phyloP scores from a whole-genome alignment of 2,797 vertebrate genomes.

The Myotis planiceps region DNA sequence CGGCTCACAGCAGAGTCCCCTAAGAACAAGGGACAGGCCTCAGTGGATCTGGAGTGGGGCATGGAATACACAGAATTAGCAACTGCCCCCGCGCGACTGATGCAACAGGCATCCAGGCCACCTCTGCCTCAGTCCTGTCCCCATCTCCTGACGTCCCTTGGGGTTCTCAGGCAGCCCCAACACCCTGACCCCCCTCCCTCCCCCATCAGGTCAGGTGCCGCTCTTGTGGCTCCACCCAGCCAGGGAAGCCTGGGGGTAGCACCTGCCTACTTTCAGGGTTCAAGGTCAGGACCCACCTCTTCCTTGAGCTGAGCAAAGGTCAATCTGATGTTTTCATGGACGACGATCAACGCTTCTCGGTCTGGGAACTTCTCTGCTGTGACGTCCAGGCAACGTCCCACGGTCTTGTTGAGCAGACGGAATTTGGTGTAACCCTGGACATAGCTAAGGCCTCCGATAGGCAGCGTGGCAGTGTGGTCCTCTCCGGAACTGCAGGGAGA shows the following conservation, averaged over 20 bases:
- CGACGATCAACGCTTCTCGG: constrained; percentile 89
- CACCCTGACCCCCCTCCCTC: neutral
- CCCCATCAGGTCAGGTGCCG: accelerated
- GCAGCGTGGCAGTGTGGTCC: constrained; percentile 69
- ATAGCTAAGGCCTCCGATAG: constrained; percentile 90
- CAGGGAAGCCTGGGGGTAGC: neutral
- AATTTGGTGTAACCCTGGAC: constrained; percentile 85
- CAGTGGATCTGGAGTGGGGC: neutral
- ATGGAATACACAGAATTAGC: neutral
- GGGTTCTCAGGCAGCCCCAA: neutral
- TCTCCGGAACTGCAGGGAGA: constrained; percentile 86
- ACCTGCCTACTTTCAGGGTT: neutral
- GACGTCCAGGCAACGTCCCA: constrained; percentile 88
- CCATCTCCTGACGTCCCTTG: neutral
- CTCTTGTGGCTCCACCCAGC: neutral
- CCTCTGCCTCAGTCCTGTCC: neutral
- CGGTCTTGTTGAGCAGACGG: constrained; percentile 85
- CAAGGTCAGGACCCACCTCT: constrained; percentile 86
- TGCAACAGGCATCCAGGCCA: neutral
- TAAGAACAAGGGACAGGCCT: neutral
- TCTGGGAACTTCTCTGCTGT: constrained; percentile 86
- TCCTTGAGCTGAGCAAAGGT: constrained; percentile 91
- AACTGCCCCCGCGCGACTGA: neutral
- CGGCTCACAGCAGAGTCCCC: neutral
- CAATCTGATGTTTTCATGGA: constrained; percentile 87